These are phyloP conservation scores for Squalus acanthias DNA, from an alignment of 2,797 vertebrate genomes.

Conservation along the genomic window DNA sequence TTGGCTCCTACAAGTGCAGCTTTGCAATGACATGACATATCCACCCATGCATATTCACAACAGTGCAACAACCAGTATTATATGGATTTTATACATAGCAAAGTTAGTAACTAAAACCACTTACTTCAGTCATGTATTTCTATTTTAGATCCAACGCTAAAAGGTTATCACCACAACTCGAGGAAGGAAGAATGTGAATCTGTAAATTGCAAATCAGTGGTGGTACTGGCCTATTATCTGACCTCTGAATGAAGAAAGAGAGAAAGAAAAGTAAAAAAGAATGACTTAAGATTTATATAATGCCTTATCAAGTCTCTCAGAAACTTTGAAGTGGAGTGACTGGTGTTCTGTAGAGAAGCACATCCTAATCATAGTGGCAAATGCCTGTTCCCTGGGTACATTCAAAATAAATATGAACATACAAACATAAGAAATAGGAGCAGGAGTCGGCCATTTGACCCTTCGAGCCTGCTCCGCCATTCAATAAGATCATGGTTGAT, in stretches of 20 bases:
- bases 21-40: background rate
- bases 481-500: no score
- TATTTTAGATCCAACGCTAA: no score
- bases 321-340: background rate
- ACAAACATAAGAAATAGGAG: no score
- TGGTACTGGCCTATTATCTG: background rate
- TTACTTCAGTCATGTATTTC: no score
- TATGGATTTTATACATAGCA: background rate
- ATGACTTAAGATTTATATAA: no score
- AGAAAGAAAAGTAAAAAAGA: background rate
- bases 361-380: background rate
- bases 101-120: background rate
- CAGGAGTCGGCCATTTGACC: no score
- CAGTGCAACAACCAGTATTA: background rate
- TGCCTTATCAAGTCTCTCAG: background rate
- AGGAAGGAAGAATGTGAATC: background rate
- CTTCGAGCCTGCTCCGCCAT: no score
- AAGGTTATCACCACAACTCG: no score
- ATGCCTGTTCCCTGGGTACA: no score
- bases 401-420: no score
- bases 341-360: no score
- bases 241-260: background rate
- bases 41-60: background rate
- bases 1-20: background rate
- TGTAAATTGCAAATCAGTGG: background rate